Percentiles rank a stretch among this genome's conserved stretches.
Evolutionary conservation across 2,113 vertebrate species (phyloP).

Genomic region (Puffinus mauretanicus): DNA sequence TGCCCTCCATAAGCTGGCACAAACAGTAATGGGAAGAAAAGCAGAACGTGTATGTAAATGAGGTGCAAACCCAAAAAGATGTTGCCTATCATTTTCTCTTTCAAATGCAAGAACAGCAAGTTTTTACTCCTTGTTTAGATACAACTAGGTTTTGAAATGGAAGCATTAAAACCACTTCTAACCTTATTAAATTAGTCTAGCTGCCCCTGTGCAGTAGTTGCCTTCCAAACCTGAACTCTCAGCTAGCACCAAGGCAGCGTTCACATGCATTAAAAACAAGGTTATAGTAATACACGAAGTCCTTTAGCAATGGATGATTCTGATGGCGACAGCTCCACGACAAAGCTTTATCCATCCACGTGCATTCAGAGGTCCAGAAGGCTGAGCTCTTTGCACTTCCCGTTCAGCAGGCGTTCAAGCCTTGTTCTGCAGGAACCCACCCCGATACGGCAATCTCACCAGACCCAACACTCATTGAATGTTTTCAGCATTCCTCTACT

Average conservation of each 20-base stretch:
- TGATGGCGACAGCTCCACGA: background rate
- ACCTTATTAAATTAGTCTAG: background rate
- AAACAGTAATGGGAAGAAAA: background rate
- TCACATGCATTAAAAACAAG: background rate
- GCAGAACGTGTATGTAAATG: background rate
- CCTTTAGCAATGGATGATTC: background rate
- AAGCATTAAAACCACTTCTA: background rate
- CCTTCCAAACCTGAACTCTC: background rate
- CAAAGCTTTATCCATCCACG: background rate
- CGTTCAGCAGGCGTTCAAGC: background rate
- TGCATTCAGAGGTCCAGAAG: background rate
- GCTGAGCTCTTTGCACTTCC: background rate
- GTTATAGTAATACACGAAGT: background rate
- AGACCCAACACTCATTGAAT: background rate
- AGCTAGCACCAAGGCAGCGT: background rate
- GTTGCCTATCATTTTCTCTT: background rate
- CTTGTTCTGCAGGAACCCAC: background rate
- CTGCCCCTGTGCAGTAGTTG: background rate
- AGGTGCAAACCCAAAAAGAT: background rate
- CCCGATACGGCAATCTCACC: accelerated
- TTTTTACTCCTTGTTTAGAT: background rate
- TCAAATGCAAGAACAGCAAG: background rate
- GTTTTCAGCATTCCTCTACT: background rate
- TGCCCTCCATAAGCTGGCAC: background rate
- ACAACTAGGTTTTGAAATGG: background rate